Conservation (phyloP, 1,140 invertebrate genomes). For the Rhynchophorus ferrugineus region DNA sequence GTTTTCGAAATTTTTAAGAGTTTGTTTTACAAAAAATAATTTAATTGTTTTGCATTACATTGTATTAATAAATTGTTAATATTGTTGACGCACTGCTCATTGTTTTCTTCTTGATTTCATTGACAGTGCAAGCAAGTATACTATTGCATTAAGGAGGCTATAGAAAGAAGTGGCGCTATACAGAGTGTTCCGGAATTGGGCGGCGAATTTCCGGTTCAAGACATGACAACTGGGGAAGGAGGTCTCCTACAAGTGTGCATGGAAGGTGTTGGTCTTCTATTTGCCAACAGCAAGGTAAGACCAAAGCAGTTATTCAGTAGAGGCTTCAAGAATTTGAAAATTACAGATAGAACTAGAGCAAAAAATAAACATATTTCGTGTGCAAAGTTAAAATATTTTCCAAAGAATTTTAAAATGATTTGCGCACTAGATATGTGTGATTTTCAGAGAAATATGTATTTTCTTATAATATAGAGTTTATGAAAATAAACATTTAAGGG, state of each 20-base stretch:
- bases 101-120: too few species aligned
- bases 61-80: too few species aligned
- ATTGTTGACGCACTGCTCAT: too few species aligned
- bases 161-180: constrained; percentile 89
- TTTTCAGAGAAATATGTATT: background rate
- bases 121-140: constrained; percentile 96
- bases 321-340: background rate
- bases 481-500: constrained; percentile 5
- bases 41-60: too few species aligned
- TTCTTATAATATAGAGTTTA: constrained; percentile 6
- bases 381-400: too few species aligned
- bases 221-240: constrained; percentile 92
- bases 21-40: too few species aligned
- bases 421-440: background rate
- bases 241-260: constrained; percentile 98
- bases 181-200: constrained; percentile 83
- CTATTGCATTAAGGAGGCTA: constrained; percentile 96
- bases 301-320: background rate
- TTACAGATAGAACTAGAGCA: background rate
- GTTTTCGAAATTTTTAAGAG: too few species aligned
- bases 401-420: background rate
- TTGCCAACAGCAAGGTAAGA: constrained; percentile 97
- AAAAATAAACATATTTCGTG: background rate
- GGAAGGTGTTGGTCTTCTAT: constrained; percentile 95
- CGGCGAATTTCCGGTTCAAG: constrained; percentile 97